These are phyloP conservation scores for Danio jaintianensis DNA, from an alignment of 2,797 vertebrate genomes.

Conservation along the genomic window DNA sequence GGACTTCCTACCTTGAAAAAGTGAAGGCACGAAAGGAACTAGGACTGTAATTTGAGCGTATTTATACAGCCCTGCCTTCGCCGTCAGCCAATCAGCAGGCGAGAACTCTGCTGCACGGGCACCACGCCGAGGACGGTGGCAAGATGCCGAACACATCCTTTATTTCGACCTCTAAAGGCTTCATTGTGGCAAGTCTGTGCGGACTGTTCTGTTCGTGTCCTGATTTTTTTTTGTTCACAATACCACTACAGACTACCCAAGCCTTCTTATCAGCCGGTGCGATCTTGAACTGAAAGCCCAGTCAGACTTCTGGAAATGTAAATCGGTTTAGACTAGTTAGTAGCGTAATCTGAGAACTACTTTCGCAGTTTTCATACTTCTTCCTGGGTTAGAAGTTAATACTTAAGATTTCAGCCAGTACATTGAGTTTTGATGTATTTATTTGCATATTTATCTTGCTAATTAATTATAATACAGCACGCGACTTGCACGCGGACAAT, in stretches of 20 bases:
- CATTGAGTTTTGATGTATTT: no score
- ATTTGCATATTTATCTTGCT: neutral
- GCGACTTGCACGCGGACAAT: neutral
- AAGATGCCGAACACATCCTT: constrained; percentile 23
- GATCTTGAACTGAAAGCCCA: constrained; percentile 17
- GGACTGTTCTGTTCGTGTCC: neutral
- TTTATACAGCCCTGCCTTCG: constrained; percentile 75
- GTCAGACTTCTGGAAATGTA: neutral
- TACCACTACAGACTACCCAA: neutral
- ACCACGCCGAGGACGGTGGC: neutral
- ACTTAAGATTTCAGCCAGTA: neutral
- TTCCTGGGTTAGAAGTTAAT: neutral
- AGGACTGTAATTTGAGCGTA: constrained; percentile 49
- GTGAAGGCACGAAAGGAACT: constrained; percentile 51
- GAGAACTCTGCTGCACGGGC: neutral
- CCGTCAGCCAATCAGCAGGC: constrained; percentile 33
- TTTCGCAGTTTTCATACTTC: neutral
- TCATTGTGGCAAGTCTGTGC: constrained; percentile 6
- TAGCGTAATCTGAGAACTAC: no score
- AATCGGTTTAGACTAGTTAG: neutral
- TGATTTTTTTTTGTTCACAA: neutral
- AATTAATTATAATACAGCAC: neutral
- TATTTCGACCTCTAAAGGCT: neutral
- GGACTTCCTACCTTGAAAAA: constrained; percentile 27
- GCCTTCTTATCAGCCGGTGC: neutral